Base-by-base conservation (phyloP, 1,140 invertebrate genomes). In the Tetranychus urticae region DNA sequence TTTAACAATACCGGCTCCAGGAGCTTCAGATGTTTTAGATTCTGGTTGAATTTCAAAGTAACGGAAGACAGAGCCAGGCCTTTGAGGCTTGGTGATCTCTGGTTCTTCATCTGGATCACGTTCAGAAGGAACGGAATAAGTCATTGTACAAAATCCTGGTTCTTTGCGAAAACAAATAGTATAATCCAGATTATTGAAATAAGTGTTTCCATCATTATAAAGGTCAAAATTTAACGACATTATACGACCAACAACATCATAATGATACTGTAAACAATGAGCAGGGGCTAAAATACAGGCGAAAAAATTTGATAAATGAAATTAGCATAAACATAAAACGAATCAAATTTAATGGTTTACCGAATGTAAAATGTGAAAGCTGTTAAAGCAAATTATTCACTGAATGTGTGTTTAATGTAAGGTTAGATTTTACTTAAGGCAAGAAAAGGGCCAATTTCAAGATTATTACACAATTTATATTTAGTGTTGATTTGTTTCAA, bases 261-360 rank as follows among this genome's bases (percentile, higher is more conserved):
- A 81, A 67, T 81, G 81, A 70, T 86, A 87, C 73, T 85, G 83
- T 3, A 87, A 73, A 70, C 86, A 88, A 45, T 84, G 84, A 50
- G 78, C 77, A 5, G 84, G 84, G 4, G 84, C 84, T 66, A 56
- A 23, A 52, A 52, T n/a, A 8, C 2, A 58, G 5, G 12, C 47
- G 23, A 42, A 31, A 23, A 23, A 23, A 23, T 23, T 23, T 23
- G 23, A 47, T 10, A 6, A 35, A 37, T 62, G 50, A 50, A 46
- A 36, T 13, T 60, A 50, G 12, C 0, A 33, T 23, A n/a, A 33
- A 33, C 46, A 46, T n/a, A 35, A 23, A 13, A 14, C 39, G 2
- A 47, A 10, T n/a, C 13, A n/a, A 59, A 34, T 6, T 23, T 23
- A 23, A 23, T 23, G 23, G 23, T 23, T 23, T 23, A 23, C 23